phyloP scores from a whole-genome alignment of 2,113 vertebrate genomes.

The Salvator merianae region DNA sequence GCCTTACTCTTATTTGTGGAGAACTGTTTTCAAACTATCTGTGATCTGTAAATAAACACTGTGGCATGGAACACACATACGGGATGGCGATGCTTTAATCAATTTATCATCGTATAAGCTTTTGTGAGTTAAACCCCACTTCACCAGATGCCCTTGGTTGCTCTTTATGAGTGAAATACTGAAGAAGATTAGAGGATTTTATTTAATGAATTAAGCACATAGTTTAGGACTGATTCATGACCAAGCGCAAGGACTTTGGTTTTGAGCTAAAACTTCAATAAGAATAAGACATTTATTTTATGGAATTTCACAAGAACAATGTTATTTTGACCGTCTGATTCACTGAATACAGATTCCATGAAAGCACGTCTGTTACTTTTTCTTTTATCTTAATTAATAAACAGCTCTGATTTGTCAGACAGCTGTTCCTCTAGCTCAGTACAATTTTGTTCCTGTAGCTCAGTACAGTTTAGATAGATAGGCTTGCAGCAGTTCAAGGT shows the following conservation, averaged over 20 bases:
- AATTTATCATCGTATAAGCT: background rate
- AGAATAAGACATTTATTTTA: background rate
- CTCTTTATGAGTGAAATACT: conserved; percentile 1
- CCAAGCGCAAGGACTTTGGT: background rate
- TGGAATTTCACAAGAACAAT: background rate
- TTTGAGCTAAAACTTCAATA: background rate
- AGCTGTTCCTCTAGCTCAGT: too few relatives aligned
- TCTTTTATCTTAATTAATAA: background rate
- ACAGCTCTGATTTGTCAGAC: background rate
- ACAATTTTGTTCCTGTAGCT: too few relatives aligned
- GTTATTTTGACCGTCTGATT: background rate
- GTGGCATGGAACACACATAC: background rate
- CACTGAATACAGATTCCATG: background rate
- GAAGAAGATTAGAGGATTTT: background rate
- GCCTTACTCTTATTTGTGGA: background rate
- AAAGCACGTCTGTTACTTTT: too few relatives aligned
- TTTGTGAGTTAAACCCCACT: background rate
- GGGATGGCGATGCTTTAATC: background rate
- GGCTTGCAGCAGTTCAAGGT: too few relatives aligned
- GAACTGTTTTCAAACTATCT: background rate
- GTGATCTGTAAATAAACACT: background rate
- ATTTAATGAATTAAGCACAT: conserved; percentile 1
- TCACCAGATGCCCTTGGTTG: background rate
- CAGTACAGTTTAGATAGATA: too few relatives aligned
- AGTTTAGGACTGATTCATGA: background rate